Evolutionary conservation across 2,888 invertebrate genomes (phyloP).

Genomic region (Troides oblongomaculatus): DNA sequence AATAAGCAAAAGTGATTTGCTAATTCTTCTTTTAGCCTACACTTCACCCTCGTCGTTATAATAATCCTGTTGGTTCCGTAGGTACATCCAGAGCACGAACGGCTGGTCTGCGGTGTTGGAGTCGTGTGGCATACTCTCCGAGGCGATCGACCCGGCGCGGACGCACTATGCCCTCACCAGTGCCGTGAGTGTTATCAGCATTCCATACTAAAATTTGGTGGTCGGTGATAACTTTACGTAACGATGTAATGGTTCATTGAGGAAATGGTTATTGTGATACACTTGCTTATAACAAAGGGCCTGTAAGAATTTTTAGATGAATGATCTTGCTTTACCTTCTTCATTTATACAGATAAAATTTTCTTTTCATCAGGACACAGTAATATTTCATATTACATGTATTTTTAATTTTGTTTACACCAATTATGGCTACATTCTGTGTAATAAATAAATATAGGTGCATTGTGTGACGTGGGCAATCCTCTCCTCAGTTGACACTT

Average conservation of each 20-base stretch:
- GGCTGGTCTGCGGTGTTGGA: constrained; percentile 71
- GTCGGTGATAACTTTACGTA: too few relatives aligned
- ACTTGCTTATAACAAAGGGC: too few relatives aligned
- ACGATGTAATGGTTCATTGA: too few relatives aligned
- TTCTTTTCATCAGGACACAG: too few relatives aligned
- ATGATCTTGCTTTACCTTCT: too few relatives aligned
- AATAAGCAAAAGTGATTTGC: too few relatives aligned
- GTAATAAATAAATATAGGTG: neutral
- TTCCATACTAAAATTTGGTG: too few relatives aligned
- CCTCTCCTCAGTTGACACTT: constrained; percentile 58
- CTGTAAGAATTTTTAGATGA: too few relatives aligned
- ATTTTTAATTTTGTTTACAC: too few relatives aligned
- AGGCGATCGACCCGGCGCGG: constrained; percentile 66
- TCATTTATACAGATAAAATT: too few relatives aligned
- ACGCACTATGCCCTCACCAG: constrained; percentile 64
- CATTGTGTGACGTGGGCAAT: neutral
- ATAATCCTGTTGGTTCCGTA: constrained; percentile 34
- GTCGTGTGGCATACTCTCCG: constrained; percentile 58
- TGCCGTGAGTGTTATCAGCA: constrained; percentile 48
- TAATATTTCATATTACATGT: too few relatives aligned
- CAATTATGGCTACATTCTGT: neutral
- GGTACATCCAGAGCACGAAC: constrained; percentile 61
- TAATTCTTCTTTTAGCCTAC: neutral
- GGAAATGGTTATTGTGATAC: too few relatives aligned
- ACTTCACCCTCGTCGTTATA: neutral